These are phyloP conservation scores for Chironomus tentans DNA, from an alignment of 2,888 invertebrate genomes.

Conservation along the genomic window DNA sequence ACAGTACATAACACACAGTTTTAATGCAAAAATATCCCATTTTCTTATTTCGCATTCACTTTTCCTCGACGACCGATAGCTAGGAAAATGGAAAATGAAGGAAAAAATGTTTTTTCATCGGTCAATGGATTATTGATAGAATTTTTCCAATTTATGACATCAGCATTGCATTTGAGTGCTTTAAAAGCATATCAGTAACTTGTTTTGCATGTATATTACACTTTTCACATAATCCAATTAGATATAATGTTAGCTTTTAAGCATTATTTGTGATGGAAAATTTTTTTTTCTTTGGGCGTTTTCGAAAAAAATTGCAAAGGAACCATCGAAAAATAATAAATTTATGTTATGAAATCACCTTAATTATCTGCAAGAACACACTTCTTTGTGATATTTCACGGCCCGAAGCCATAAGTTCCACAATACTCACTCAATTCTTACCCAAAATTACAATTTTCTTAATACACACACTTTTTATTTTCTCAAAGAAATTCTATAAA, in stretches of 20 bases:
- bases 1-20: not conserved
- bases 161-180: not conserved
- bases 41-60: not conserved
- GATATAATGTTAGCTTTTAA: not conserved
- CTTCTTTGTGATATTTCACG: slow-evolving; percentile 21
- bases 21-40: not conserved
- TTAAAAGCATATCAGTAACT: not conserved
- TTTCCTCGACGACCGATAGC: not conserved
- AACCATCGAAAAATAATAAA: not conserved
- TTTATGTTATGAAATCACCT: slow-evolving; percentile 2
- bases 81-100: slow-evolving; percentile 16
- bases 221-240: not conserved
- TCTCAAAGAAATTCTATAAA: too few species aligned
- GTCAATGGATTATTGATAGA: not conserved
- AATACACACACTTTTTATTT: too few species aligned
- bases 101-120: slow-evolving; percentile 26
- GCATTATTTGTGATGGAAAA: slow-evolving; percentile 20
- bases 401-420: not conserved
- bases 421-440: too few species aligned
- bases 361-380: slow-evolving; percentile 25
- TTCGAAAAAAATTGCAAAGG: not conserved
- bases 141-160: slow-evolving; percentile 3
- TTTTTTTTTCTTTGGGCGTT: slow-evolving; percentile 13
- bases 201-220: not conserved
- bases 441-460: too few species aligned